phyloP scores from a whole-genome alignment of 2,888 invertebrate species.

The Endotricha flammealis region DNA sequence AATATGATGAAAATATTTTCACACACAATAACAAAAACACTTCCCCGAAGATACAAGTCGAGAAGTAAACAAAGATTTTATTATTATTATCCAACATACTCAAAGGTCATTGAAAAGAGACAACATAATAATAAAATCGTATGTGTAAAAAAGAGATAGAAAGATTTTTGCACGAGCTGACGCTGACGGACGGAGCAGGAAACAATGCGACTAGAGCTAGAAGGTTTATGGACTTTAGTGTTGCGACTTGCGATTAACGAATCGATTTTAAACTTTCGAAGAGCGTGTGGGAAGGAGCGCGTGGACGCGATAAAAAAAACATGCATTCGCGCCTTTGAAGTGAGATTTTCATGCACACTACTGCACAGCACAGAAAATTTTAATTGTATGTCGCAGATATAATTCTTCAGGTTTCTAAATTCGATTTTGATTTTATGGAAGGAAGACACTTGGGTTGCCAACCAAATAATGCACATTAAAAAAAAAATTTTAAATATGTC shows the following conservation, averaged over 20 bases:
- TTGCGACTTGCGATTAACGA: background rate
- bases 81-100: constrained; percentile 67
- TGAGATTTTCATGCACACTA: too few relatives aligned
- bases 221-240: background rate
- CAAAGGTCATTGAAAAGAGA: constrained; percentile 68
- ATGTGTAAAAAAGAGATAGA: constrained; percentile 35
- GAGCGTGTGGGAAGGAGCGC: too few relatives aligned
- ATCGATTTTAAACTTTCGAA: too few relatives aligned
- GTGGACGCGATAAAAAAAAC: too few relatives aligned
- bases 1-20: constrained; percentile 35
- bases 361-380: too few relatives aligned
- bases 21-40: constrained; percentile 74
- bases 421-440: too few relatives aligned
- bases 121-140: constrained; percentile 18
- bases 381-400: too few relatives aligned
- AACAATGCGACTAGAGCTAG: constrained; percentile 18
- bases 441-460: too few relatives aligned
- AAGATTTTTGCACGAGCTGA: constrained; percentile 20
- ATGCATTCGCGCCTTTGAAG: too few relatives aligned
- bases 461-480: too few relatives aligned
- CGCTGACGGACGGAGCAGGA: constrained; percentile 34
- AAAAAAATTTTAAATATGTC: constrained; percentile 22
- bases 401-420: too few relatives aligned
- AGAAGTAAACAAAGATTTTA: constrained; percentile 75
- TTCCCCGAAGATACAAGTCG: constrained; percentile 48